These are phyloP conservation scores for Meta bourneti DNA, from an alignment of 2,888 invertebrate genomes.

Conservation along the genomic window DNA sequence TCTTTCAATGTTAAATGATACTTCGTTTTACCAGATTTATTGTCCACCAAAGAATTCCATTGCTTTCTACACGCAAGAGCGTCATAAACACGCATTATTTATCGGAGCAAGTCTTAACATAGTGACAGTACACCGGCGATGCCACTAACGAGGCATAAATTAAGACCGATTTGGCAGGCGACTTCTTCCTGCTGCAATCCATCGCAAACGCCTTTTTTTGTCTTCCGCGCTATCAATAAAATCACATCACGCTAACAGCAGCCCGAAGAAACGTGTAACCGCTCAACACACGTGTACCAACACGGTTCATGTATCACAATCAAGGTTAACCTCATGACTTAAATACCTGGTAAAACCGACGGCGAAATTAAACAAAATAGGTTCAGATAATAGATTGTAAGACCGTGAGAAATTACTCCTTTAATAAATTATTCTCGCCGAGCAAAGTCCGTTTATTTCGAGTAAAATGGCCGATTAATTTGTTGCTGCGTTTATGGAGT, in stretches of 20 bases:
- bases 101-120: neutral
- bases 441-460: neutral
- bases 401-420: neutral
- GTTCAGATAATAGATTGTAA: neutral
- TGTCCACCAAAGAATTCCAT: no score
- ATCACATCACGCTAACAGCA: neutral
- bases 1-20: no score
- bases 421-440: neutral
- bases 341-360: neutral
- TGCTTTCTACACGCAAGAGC: no score
- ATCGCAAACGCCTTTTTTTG: neutral
- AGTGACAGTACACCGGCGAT: neutral
- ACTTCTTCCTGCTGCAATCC: neutral
- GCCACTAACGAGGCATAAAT: constrained; percentile 3
- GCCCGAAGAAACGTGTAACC: neutral
- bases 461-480: no score
- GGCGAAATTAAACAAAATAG: neutral
- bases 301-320: neutral
- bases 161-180: neutral
- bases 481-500: no score
- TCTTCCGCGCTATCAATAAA: neutral
- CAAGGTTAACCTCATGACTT: neutral
- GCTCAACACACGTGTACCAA: neutral
- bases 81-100: no score
- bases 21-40: no score